These are phyloP conservation scores for Agapornis roseicollis DNA, from an alignment of 2,113 vertebrate species.

Conservation along the genomic window DNA sequence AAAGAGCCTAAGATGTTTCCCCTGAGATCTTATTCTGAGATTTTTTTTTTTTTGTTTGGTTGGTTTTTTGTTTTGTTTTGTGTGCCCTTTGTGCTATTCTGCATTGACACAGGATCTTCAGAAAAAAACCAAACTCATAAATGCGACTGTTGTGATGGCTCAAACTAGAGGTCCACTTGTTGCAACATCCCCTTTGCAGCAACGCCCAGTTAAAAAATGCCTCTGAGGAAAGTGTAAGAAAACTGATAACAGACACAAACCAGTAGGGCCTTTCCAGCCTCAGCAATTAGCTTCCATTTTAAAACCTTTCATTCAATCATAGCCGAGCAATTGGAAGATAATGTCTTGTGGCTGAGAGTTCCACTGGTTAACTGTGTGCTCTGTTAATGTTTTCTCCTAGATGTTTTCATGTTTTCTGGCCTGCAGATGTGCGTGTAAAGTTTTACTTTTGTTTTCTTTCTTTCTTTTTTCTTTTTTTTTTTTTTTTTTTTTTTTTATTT, in stretches of 20 bases:
- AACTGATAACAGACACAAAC: background rate
- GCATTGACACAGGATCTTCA: background rate
- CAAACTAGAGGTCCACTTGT: background rate
- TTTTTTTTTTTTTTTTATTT: too few species aligned
- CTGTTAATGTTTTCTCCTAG: background rate
- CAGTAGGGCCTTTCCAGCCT: background rate
- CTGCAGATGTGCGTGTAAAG: background rate
- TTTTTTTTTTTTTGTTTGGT: background rate
- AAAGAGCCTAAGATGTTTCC: conserved; percentile 25
- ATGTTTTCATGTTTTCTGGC: background rate
- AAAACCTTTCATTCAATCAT: background rate
- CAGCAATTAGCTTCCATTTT: conserved; percentile 1
- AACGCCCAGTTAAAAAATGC: background rate
- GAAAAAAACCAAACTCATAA: background rate
- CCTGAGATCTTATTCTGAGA: conserved; percentile 17
- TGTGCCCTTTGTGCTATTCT: background rate
- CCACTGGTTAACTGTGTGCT: background rate
- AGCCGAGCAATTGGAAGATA: background rate
- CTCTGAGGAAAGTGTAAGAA: background rate
- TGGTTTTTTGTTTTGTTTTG: background rate
- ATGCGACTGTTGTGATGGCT: background rate
- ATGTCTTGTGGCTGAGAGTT: background rate
- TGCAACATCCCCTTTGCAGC: background rate
- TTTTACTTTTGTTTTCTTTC: background rate
- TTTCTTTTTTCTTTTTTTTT: background rate